Evolutionary conservation across 2,888 invertebrate genomes (phyloP), one percentile per base, ranked within the genome.

Genomic region (Caenorhabditis sp.): DNA sequence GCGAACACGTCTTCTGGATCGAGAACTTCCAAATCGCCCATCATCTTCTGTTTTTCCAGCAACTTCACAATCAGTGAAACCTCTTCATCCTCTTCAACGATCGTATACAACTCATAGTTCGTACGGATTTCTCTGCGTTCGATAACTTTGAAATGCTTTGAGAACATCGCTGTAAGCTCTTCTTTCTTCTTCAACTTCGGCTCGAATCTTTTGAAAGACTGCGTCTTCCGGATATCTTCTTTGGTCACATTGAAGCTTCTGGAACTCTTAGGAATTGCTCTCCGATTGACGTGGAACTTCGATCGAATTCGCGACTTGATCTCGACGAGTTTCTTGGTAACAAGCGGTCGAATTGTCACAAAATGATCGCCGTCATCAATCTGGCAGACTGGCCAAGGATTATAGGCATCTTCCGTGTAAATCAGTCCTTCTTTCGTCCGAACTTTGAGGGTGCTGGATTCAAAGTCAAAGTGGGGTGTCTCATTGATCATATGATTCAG

Each of bases 331-430:
- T 26, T 51, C 44, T 51, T 71, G 0, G 79, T 61, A 20, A 65
- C 44, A 51, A 67, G 53, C 35, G 79, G 79, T n/a, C 61, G 70
- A 26, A 79, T 60, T 6, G 79, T 79, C 40, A 79, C 64, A 26
- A 37, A 65, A 15, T 72, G 37, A 0, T 37, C 15, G 24, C 51
- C 53, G 20, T 32, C 67, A 8, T 79, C 71, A 15, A 79, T 58
- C 22, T 79, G 70, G 24, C 71, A 71, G 18, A 79, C 24, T 11
- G 79, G 79, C 22, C 24, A 79, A 44, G 61, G 50, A 18, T 67
- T 58, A 13, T 79, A 9, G n/a, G 35, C 22, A 32, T 76, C 76
- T 3, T 60, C 28, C 3, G 67, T 68, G 44, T 76, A 55, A 13
- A 76, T 50, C 9, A 76, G 9, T 9, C 58, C 58, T 6, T 50